Evolutionary conservation across 1,140 invertebrate genomes (phyloP), one percentile per base, ranked within the genome.

Genomic region (Drosophila varians): DNA sequence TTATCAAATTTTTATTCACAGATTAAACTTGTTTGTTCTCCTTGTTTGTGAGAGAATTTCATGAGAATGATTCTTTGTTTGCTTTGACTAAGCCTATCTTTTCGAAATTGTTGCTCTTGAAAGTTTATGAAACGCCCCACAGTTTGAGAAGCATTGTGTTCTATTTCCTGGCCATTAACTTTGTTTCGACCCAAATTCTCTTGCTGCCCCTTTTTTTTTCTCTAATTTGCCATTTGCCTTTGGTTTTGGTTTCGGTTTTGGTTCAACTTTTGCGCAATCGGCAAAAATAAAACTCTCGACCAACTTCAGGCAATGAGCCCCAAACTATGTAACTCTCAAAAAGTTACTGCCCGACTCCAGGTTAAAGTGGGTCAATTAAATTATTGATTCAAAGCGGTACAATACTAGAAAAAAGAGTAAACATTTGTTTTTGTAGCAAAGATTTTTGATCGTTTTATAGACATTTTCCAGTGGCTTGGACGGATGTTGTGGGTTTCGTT

Each of bases 341-440:
- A n/a, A 42, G 19, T 48, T 42, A 62, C 42, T 62, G 43, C 43
- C 26, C 36, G 62, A 57, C 31, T 69, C 12, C 23, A 14, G 4
- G 28, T 7, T 12, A 52, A 73, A 73, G 68, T 73, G 57, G 70
- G 70, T 73, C 70, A 73, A 73, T 73, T 62, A 72, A 55, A 62
- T 73, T 73, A 73, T 72, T 62, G 68, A 73, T 73, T 73, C 48
- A 28, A 23, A 45, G 43, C 23, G 42, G 68, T 18, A 8, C 11
- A 18, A 8, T 21, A 31, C 28, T n/a, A n/a, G 4, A 3, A 3
- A 3, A 2, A 31, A 11, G 2, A 31, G 4, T n/a, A 28, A 8
- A 28, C 7, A n/a, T n/a, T n/a, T n/a, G 21, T 21, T 21, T 21
- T 21, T 21, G 21, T 21, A 21, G 18, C 19, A 7, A 14, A 9